Evolutionary conservation across 2,888 invertebrate species (phyloP), one percentile per base, ranked within the genome.

Genomic region (Gastrophysa polygoni): DNA sequence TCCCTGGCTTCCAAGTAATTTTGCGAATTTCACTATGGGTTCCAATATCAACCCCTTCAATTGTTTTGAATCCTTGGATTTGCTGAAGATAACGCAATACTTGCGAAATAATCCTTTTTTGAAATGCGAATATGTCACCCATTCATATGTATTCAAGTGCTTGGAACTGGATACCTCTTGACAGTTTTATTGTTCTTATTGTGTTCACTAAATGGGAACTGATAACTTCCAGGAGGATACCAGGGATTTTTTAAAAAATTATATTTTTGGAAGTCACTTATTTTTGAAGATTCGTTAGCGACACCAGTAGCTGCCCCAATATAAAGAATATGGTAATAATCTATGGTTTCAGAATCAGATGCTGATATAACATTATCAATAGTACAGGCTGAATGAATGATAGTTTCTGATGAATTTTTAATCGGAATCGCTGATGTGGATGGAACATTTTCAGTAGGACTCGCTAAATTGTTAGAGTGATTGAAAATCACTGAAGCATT

Each of bases 101-200:
- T 43, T 43, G 43, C 43, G n/a, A 17, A 43, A 43, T 43, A 24
- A 24, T 24, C 24, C 24, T 24, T 7, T 24, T 24, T 47, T 17
- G 4, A 47, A 47, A 47, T 20, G 28, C 28, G 50, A 50, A 50
- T 24, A 50, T 50, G 50, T 50, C 21, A 21, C 28, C 50, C 50
- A 50, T 50, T 50, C 50, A 21, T 50, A 50, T 50, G 50, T 50
- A 50, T 50, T 50, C 50, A 50, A 50, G 50, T 50, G 50, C 50
- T 50, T 50, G 50, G 28, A 50, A 28, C 50, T 20, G 20, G 28
- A 50, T 50, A 50, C 28, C 28, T 50, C 50, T 50, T 50, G 50
- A 24, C 50, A 28, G 28, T 50, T 50, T 50, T 50, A 50, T 50
- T 50, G 28, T 50, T 28, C n/a, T 50, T 50, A 28, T 50, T 50